A percentile compares a stretch with the other conserved stretches of the same genome.
Evolutionary conservation across 2,113 vertebrate species (phyloP).

Genomic region (Plectropomus leopardus): DNA sequence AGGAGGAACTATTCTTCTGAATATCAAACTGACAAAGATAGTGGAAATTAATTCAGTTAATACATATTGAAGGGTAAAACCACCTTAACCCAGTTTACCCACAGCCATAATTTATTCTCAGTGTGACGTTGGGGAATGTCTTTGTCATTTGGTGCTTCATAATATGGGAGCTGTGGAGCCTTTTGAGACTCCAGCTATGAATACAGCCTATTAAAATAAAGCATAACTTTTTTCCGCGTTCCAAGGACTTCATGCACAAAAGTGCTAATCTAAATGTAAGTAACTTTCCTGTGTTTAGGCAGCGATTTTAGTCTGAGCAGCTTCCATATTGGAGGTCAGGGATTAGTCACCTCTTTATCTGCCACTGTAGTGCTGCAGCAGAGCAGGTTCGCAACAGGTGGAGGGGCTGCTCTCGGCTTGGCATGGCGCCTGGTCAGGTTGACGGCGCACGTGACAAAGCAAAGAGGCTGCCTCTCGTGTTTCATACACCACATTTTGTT

Average conservation of each 20-base stretch:
- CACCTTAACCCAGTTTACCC: slow-evolving; percentile 44
- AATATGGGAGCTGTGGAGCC: slow-evolving; percentile 5
- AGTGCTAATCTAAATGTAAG: slow-evolving; percentile 5
- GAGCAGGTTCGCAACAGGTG: slow-evolving; percentile 53
- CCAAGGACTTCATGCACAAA: slow-evolving; percentile 14
- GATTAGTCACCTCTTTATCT: slow-evolving; percentile 42
- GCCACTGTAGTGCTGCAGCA: background rate
- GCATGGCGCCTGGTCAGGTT: slow-evolving; percentile 25
- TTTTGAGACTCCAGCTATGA: slow-evolving; percentile 20
- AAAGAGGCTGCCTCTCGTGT: slow-evolving; percentile 37
- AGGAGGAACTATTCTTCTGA: slow-evolving; percentile 12
- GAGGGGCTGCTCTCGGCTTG: background rate
- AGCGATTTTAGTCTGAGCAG: background rate
- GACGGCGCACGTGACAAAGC: slow-evolving; percentile 37
- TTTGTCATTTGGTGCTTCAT: slow-evolving; percentile 34
- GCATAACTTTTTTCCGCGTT: slow-evolving; percentile 3
- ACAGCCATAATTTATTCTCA: slow-evolving; percentile 24
- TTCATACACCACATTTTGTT: background rate
- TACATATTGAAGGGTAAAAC: slow-evolving; percentile 33
- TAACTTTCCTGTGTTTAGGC: background rate
- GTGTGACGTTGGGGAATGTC: slow-evolving; percentile 18
- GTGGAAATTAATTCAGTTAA: slow-evolving; percentile 25
- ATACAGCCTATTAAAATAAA: slow-evolving; percentile 37
- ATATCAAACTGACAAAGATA: slow-evolving; percentile 17
- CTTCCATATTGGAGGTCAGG: slow-evolving; percentile 4